phyloP scores from a whole-genome alignment of 1,140 invertebrate species.

The Pristionchus pacificus region DNA sequence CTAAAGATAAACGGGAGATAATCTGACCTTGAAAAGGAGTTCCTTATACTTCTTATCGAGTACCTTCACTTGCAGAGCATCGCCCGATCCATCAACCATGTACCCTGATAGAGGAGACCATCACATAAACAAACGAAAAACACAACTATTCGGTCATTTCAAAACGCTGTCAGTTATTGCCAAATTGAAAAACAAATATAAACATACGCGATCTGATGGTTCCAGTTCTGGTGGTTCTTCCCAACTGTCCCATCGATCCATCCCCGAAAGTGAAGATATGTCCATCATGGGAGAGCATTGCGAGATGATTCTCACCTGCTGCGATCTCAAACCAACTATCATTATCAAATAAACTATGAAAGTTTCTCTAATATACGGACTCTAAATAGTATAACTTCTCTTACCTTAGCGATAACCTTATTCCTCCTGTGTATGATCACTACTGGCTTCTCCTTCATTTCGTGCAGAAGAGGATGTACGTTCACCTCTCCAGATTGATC shows the following conservation, averaged over 20 bases:
- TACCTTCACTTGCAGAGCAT: constrained; percentile 29
- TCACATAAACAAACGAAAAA: background rate
- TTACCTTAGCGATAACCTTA: constrained; percentile 42
- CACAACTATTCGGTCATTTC: background rate
- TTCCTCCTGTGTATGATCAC: constrained; percentile 42
- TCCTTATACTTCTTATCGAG: constrained; percentile 39
- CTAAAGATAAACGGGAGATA: too few relatives aligned
- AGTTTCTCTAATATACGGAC: background rate
- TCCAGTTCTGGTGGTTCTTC: constrained; percentile 41
- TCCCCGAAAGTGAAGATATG: constrained; percentile 54
- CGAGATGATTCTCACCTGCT: constrained; percentile 54
- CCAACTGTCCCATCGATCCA: constrained; percentile 49
- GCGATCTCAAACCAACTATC: constrained; percentile 37
- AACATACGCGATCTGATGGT: constrained; percentile 44
- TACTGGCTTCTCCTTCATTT: constrained; percentile 50
- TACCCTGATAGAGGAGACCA: constrained; percentile 20
- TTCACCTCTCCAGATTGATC: constrained; percentile 48
- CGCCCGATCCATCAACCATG: constrained; percentile 42
- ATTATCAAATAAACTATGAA: background rate
- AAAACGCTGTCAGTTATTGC: constrained; percentile 3
- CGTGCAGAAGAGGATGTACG: constrained; percentile 39
- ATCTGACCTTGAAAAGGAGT: constrained; percentile 35
- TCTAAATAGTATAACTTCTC: too few relatives aligned
- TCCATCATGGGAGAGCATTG: constrained; percentile 47
- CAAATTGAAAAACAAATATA: background rate